A percentile compares a stretch with the other conserved stretches of the same genome.
These are phyloP conservation scores for Tenthredo notha DNA, from an alignment of 2,888 invertebrate genomes.

Conservation along the genomic window DNA sequence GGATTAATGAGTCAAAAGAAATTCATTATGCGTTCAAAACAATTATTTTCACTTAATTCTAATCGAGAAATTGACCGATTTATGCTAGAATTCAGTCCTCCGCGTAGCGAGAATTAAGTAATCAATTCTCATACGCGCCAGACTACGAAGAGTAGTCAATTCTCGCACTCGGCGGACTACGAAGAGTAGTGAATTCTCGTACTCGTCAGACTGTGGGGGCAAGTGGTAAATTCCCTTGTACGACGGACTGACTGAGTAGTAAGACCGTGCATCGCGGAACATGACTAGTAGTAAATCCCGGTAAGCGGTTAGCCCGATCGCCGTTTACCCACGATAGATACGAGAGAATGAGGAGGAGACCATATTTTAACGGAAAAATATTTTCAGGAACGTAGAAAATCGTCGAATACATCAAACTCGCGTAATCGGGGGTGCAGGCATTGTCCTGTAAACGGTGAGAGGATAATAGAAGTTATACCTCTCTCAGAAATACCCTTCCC, in stretches of 20 bases:
- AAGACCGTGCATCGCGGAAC: neutral
- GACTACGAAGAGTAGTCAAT: neutral
- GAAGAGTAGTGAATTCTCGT: neutral
- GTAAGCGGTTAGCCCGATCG: neutral
- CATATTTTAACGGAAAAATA: neutral
- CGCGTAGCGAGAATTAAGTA: neutral
- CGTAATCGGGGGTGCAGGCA: conserved; percentile 60
- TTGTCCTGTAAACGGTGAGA: conserved; percentile 65
- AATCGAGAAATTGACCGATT: neutral
- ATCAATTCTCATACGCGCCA: neutral
- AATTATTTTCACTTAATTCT: neutral
- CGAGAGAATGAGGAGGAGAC: neutral
- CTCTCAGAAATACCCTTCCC: conserved; percentile 82
- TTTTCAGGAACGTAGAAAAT: conserved; percentile 63
- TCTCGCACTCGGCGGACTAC: neutral
- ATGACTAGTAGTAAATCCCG: neutral
- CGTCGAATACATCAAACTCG: conserved; percentile 60
- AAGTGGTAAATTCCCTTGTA: neutral
- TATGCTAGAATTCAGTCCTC: neutral
- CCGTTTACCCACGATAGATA: neutral
- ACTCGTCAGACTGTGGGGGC: neutral
- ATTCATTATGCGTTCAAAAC: neutral
- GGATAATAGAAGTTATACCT: conserved; percentile 83
- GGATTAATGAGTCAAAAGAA: neutral
- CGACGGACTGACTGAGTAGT: neutral